Evolutionary conservation across 2,113 vertebrate genomes (phyloP).

Genomic region (Todiramphus chloris): DNA sequence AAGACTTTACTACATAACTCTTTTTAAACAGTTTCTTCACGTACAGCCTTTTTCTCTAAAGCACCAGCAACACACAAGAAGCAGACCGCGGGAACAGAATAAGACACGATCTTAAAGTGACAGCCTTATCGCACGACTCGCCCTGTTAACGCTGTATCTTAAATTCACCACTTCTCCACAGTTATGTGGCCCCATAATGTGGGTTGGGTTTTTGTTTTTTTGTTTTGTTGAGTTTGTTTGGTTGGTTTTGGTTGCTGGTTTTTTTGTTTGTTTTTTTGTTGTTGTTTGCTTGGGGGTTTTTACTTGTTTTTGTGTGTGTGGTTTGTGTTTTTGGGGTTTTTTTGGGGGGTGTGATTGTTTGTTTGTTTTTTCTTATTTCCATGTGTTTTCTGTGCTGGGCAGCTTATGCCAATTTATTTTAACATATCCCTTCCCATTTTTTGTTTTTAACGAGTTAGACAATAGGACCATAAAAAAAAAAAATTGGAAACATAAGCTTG

Average conservation of each 20-base stretch:
- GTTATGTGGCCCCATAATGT: no score
- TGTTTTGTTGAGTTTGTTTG: background rate
- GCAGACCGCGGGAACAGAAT: background rate
- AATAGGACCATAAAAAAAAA: background rate
- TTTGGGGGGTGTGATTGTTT: background rate
- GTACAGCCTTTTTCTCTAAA: background rate
- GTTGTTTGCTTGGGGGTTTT: background rate
- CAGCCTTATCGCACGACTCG: fast-evolving
- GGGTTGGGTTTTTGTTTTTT: no score
- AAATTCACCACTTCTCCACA: background rate
- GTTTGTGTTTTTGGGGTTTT: background rate
- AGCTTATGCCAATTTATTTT: background rate
- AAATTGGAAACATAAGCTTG: background rate
- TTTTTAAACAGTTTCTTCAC: background rate
- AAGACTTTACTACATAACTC: fast-evolving
- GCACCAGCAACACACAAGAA: background rate
- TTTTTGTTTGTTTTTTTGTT: no score
- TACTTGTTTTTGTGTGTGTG: background rate
- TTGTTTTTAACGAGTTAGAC: background rate
- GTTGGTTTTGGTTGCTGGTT: background rate
- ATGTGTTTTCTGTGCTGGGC: background rate
- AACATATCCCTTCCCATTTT: background rate
- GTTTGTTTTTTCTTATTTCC: background rate
- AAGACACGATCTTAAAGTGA: fast-evolving
- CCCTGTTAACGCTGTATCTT: background rate